Evolutionary conservation across 2,113 vertebrate genomes (phyloP), one percentile per base, ranked within the genome.

Genomic region (Sceloporus undulatus): DNA sequence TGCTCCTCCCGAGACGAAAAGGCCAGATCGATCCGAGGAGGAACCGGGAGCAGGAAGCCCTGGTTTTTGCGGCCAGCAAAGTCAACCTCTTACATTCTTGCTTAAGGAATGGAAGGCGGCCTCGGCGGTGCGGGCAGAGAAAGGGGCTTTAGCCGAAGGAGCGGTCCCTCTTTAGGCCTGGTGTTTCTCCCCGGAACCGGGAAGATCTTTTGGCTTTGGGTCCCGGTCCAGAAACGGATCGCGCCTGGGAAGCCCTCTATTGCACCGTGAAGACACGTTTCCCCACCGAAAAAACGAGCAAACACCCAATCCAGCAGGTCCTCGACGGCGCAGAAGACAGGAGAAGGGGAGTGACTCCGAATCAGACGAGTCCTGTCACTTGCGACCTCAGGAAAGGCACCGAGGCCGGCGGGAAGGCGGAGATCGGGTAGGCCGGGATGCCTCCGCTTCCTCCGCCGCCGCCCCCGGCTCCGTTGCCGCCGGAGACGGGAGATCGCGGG

Each of bases 291-390:
- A 34, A 34, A 34, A 34, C 34, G 34, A 34, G 18, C 29, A 83
- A 62, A 85, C 91, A 88, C 86, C 92, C 90, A 90, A 90, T 74
- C 29, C 85, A 93, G 87, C 91, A 89, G 81, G 2, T 78, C 29
- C 14, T 11, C 70, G 8, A 75, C 86, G 82, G 84, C 76, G 86
- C 88, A 86, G 71, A 85, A 71, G 82, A 2, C 68, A 27, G 59
- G 56, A 59, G 75, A 74, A 14, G 79, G 73, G 48, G 5, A 74
- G 2, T 85, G 59, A 1, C 23, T 11, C 29, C 29, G 0, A 40
- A 88, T 98, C 96, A 99, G 89, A 99, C 98, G 88, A 99, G 93
- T 85, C 98, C 98, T 2, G 97, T 98, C 97, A 99, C 98, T 94
- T 98, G 98, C 48, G 98, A 98, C 76, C 98, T 95, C 34, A 99